A percentile compares a stretch with the other conserved stretches of the same genome.
These are phyloP conservation scores for Tiphia femorata DNA, from an alignment of 2,888 invertebrate species.

Conservation along the genomic window DNA sequence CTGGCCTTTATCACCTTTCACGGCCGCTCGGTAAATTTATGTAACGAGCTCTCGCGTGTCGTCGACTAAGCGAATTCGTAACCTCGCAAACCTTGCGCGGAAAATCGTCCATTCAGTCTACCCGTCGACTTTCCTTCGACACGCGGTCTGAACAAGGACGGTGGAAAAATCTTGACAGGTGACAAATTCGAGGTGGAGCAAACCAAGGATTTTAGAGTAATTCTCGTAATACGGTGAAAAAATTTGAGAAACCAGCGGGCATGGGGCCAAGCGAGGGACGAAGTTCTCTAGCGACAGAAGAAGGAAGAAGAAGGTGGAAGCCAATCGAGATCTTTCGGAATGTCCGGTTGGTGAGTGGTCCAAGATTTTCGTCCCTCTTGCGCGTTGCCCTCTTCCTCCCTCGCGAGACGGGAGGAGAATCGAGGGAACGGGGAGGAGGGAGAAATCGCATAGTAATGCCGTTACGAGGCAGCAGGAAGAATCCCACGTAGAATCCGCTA, in stretches of 20 bases:
- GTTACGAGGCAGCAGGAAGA: conserved; percentile 40
- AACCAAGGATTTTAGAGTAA: too few species aligned
- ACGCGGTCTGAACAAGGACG: conserved; percentile 3
- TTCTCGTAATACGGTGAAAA: too few species aligned
- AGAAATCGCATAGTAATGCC: conserved; percentile 38
- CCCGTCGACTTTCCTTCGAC: neutral
- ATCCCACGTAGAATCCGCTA: conserved; percentile 38
- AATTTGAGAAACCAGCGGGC: conserved; percentile 19
- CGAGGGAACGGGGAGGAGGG: too few species aligned
- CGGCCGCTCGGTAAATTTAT: too few species aligned
- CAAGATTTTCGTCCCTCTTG: conserved; percentile 28
- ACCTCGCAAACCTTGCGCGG: neutral
- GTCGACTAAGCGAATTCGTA: neutral
- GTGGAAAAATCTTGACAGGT: neutral
- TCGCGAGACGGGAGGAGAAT: too few species aligned
- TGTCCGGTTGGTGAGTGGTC: conserved; percentile 18
- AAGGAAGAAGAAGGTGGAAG: conserved; percentile 8
- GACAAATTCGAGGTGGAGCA: too few species aligned
- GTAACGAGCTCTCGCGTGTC: too few species aligned
- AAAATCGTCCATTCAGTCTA: neutral
- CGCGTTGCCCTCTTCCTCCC: conserved; percentile 4
- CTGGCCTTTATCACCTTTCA: too few species aligned
- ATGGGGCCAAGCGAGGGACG: conserved; percentile 30
- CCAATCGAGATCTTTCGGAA: conserved; percentile 22
- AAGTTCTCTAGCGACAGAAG: conserved; percentile 1